Conservation (phyloP, 1,140 invertebrate species). For the Sitodiplosis mosellana region DNA sequence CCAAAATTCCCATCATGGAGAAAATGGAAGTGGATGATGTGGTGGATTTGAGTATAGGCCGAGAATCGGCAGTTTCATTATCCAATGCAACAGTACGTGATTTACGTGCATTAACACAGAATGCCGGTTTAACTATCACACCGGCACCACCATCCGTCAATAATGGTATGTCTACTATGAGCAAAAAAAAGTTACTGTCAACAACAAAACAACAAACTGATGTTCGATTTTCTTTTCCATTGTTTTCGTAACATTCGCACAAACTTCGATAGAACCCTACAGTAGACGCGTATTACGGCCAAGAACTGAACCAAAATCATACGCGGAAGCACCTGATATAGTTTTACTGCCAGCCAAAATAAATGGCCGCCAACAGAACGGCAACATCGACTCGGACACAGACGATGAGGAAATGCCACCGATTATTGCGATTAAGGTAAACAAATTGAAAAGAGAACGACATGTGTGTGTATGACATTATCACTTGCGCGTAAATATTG, state of each 20-base stretch:
- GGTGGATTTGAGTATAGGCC: slow-evolving; percentile 34
- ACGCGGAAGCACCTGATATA: slow-evolving; percentile 44
- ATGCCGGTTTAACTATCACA: slow-evolving; percentile 21
- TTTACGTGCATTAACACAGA: slow-evolving; percentile 18
- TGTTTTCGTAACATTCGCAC: no score
- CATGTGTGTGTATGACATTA: background rate
- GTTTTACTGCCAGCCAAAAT: slow-evolving; percentile 35
- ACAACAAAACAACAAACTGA: no score
- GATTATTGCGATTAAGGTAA: slow-evolving; percentile 24
- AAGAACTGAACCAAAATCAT: slow-evolving; percentile 56
- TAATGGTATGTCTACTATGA: background rate
- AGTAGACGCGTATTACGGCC: slow-evolving; percentile 49
- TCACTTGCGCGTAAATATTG: background rate
- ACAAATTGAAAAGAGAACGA: background rate
- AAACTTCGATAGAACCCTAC: background rate
- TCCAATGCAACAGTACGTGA: slow-evolving; percentile 18
- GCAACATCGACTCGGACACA: slow-evolving; percentile 23
- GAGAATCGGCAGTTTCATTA: slow-evolving; percentile 20
- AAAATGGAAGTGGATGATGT: slow-evolving; percentile 43
- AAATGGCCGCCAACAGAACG: slow-evolving; percentile 22
- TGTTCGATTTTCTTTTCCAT: no score
- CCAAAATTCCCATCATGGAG: slow-evolving; percentile 25
- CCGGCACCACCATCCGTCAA: slow-evolving; percentile 5
- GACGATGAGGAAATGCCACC: slow-evolving; percentile 25
- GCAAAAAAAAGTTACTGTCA: no score